Evolutionary conservation across 2,888 invertebrate genomes (phyloP), one percentile per base, ranked within the genome.

Genomic region (Drosophila flavopinicola): DNA sequence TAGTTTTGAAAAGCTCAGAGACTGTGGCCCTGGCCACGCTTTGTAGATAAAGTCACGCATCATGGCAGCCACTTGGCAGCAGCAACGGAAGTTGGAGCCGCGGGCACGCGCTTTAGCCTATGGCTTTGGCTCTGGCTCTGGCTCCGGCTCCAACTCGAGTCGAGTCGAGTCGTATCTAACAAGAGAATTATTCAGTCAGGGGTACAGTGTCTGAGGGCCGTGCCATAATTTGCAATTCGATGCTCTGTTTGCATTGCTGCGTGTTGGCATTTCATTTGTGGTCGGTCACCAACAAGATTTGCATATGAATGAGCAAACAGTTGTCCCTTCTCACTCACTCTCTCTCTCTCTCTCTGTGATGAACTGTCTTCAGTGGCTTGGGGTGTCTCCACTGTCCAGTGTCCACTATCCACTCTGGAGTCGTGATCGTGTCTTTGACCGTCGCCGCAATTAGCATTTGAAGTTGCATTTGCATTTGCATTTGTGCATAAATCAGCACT

Each of bases 221-320:
- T 61, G 58, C 70, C 75, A 85, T 70, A 73, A 84, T 84, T 84
- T 84, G 84, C 84, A 84, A 84, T 84, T 84, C 87, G 84, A 84
- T 84, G 76, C 87, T 85, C 78, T 76, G 71, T 83, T 85, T 82
- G 86, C 82, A 86, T 76, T 85, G 75, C 83, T 79, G 79, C 83
- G 83, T 84, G 83, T 86, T 84, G 83, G 83, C 78, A 84, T 84
- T 84, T 86, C 87, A 87, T 87, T 84, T 87, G 80, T 84, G 72
- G 78, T 56, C 66, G 72, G 78, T 56, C 66, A 70, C 58, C 70
- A 53, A 51, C 66, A 65, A 66, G 74, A 85, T 87, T 85, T 87
- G 85, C 85, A 85, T 85, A 85, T 85, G 87, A 86, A 87, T 85
- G 84, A 80, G 68, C 45, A 35, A 41, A 39, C 57, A 57, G 39